These are phyloP conservation scores for Anticlea derivata DNA, from an alignment of 2,888 invertebrate species.

Conservation along the genomic window DNA sequence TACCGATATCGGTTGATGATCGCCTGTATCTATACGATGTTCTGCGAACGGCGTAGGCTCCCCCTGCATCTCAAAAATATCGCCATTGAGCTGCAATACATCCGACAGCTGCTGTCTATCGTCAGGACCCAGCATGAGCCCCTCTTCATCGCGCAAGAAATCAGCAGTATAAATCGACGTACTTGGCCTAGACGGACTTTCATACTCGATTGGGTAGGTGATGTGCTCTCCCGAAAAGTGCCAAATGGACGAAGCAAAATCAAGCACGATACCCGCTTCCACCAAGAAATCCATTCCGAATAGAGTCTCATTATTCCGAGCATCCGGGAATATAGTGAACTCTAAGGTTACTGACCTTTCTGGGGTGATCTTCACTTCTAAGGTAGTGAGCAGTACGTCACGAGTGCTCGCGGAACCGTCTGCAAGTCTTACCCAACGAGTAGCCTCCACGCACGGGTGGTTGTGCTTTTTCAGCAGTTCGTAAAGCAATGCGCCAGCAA, in stretches of 20 bases:
- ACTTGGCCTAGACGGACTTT: not conserved
- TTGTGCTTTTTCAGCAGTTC: not conserved
- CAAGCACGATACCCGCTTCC: not conserved
- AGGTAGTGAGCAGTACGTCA: not conserved
- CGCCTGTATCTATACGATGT: not conserved
- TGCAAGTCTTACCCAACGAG: not conserved
- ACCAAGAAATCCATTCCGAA: not conserved
- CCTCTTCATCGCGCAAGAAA: not conserved
- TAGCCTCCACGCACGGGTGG: not conserved
- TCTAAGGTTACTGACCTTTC: not conserved
- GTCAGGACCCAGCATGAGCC: not conserved
- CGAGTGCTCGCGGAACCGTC: not conserved
- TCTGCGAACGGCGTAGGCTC: not conserved
- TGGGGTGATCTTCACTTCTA: not conserved
- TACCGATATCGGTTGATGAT: not conserved
- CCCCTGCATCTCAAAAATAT: not conserved
- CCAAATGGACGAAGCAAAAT: not conserved
- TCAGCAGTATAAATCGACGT: not conserved
- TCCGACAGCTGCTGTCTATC: not conserved
- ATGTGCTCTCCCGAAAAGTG: not conserved
- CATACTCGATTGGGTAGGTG: conserved; percentile 1
- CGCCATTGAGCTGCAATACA: not conserved
- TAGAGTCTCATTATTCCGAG: conserved; percentile 1
- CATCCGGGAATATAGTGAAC: conserved; percentile 1
- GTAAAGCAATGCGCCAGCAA: not conserved